Base-by-base conservation (phyloP, 2,113 vertebrate genomes). In the Pygoscelis antarcticus region DNA sequence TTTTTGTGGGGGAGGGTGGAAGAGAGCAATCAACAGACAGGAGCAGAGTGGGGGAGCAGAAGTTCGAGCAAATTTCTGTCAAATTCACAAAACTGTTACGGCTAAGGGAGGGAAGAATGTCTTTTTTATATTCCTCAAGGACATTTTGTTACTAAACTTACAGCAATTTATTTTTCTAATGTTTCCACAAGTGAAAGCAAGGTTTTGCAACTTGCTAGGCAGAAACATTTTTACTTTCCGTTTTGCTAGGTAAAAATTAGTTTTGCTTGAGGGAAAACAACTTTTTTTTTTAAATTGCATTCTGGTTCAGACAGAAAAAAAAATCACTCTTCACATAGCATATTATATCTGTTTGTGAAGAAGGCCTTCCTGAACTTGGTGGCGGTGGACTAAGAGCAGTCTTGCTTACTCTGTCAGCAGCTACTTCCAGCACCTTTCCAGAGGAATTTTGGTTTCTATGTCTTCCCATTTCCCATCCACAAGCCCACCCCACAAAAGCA, bases 71-170 rank as follows among this genome's bases (percentile, higher is more conserved):
- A 58, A 68, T 71, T 90, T 74, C 89, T 89, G 68, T 72, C 81
- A 89, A 46, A 91, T 74, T 49, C 60, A 57, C 60, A 61, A 32
- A 78, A 42, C 72, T 44, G 15, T 69, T 74, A 52, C 0, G 60
- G 49, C 46, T 70, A 64, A 61, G 38, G 23, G 81, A 91, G 40
- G 46, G 51, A 44, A 70, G 17, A 90, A 51, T 6, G 21, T 36
- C 22, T 40, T 62, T 89, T 27, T 74, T 64, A 72, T 74, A 65
- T 49, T 68, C 77, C 64, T 75, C 0, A 1, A 72, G 71, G 76
- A 80, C 36, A 83, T 26, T 72, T 69, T 74, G 77, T 84, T 80
- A 77, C 84, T 82, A 65, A 92, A 90, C 70, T 79, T 29, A 71
- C 4, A 86, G 61, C 61, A 88, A 79, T 68, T 82, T 82, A 62